Evolutionary conservation across 2,113 vertebrate species (phyloP).

Genomic region (Caretta caretta): DNA sequence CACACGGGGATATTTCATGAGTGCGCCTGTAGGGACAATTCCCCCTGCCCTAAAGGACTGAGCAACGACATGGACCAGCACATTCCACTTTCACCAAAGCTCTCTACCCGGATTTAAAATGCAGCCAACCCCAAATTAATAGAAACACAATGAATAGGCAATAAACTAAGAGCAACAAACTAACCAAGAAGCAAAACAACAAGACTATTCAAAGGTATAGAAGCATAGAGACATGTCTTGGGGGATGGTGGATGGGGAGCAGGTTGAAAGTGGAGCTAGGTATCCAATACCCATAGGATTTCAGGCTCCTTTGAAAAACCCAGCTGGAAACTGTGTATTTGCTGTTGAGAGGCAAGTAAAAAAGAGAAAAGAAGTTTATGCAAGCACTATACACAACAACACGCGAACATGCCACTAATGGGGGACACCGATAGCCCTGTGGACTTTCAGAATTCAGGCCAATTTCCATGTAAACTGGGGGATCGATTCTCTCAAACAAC

Average conservation of each 20-base stretch:
- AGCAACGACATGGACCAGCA: neutral
- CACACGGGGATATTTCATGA: neutral
- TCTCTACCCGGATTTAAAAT: slow-evolving; percentile 36
- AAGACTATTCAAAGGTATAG: neutral
- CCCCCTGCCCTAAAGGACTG: slow-evolving; percentile 23
- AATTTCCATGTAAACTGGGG: neutral
- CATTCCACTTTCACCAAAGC: slow-evolving; percentile 6
- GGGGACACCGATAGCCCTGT: neutral
- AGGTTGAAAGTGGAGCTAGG: neutral
- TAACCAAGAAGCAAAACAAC: neutral
- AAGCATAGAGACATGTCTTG: neutral
- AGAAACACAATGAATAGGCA: neutral
- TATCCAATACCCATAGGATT: neutral
- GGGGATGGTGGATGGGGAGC: neutral
- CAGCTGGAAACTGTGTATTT: neutral
- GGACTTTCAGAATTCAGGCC: neutral
- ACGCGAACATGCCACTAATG: neutral
- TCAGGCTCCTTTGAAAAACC: neutral
- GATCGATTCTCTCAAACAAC: neutral
- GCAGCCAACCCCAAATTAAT: neutral
- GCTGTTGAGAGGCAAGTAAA: neutral
- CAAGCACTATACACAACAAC: neutral
- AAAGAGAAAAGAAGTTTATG: neutral
- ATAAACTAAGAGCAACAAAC: neutral
- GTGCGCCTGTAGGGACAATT: neutral